Conservation (phyloP, 2,888 invertebrate genomes). For the Blera fallax region DNA sequence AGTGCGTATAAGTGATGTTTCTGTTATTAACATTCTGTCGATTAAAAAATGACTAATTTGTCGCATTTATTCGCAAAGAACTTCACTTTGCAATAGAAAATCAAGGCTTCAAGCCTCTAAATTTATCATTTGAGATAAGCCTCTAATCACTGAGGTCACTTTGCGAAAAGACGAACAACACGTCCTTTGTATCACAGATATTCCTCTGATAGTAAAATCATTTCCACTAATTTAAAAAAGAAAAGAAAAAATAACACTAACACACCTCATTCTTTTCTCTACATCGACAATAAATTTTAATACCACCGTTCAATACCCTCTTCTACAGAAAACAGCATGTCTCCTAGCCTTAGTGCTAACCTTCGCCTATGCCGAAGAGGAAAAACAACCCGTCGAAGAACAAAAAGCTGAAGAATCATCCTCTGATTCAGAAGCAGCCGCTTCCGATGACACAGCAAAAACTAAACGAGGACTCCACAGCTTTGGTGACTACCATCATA, state of each 20-base stretch:
- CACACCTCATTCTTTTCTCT: background rate
- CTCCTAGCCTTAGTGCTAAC: conserved; percentile 84
- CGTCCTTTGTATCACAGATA: no score
- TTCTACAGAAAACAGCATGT: conserved; percentile 79
- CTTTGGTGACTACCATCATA: conserved; percentile 81
- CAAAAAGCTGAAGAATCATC: conserved; percentile 81
- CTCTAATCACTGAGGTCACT: no score
- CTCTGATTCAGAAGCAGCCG: conserved; percentile 77
- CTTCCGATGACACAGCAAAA: conserved; percentile 86
- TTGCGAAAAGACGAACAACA: no score
- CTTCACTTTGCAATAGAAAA: no score
- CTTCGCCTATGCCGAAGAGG: conserved; percentile 84
- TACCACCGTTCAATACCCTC: background rate
- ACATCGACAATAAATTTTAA: background rate
- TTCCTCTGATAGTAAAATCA: no score
- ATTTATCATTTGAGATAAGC: no score
- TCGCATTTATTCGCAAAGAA: no score
- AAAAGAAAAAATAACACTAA: background rate
- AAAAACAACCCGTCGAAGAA: conserved; percentile 83
- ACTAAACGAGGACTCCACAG: conserved; percentile 88
- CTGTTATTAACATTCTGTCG: background rate
- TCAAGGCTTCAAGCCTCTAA: no score
- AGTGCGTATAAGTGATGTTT: background rate
- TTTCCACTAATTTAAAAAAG: no score
- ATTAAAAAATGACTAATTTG: no score